phyloP scores from a whole-genome alignment of 2,113 vertebrate species.

The Craseonycteris thonglongyai region DNA sequence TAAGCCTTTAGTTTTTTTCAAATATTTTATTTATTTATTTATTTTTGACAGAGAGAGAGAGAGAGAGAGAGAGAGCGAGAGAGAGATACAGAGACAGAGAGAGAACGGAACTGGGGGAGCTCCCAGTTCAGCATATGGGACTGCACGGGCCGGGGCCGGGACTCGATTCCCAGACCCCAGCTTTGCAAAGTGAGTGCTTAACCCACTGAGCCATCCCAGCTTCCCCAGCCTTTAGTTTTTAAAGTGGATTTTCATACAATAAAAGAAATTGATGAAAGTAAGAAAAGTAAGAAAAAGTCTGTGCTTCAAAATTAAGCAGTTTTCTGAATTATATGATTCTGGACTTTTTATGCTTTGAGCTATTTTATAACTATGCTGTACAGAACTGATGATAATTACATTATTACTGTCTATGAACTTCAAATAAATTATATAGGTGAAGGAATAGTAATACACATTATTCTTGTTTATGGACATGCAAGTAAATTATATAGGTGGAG shows the following conservation, averaged over 20 bases:
- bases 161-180: too few species aligned
- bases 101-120: too few species aligned
- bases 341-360: background rate
- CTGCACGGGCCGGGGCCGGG: too few species aligned
- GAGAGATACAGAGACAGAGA: too few species aligned
- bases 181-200: too few species aligned
- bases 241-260: background rate
- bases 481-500: background rate
- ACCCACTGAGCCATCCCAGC: too few species aligned
- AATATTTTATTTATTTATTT: too few species aligned
- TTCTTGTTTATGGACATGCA: background rate
- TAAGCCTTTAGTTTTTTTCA: background rate
- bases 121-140: too few species aligned
- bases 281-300: background rate
- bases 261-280: background rate
- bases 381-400: background rate
- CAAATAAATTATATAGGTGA: background rate
- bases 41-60: too few species aligned
- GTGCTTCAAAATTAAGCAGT: background rate
- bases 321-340: background rate
- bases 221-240: background rate
- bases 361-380: background rate
- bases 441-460: background rate
- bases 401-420: background rate
- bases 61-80: too few species aligned